Evolutionary conservation across 2,888 invertebrate genomes (phyloP).

Genomic region (Caenorhabditis sp.): DNA sequence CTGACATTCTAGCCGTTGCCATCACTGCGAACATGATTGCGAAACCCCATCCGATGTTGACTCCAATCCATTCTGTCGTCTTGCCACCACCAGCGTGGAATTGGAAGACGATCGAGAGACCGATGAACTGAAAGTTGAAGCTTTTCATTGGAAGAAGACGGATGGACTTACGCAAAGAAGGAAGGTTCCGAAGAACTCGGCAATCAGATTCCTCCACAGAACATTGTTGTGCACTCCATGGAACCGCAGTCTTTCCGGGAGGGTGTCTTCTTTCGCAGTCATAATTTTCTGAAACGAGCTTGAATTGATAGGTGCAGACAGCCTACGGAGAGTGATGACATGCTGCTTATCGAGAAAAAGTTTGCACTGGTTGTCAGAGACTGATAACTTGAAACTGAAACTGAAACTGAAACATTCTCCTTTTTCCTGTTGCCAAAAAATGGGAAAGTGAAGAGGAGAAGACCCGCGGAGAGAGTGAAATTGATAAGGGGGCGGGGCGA

Average conservation of each 20-base stretch:
- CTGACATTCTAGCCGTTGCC: conserved; percentile 68
- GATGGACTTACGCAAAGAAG: conserved; percentile 67
- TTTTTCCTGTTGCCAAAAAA: conserved; percentile 33
- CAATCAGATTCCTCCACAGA: conserved; percentile 64
- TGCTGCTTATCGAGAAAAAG: conserved; percentile 45
- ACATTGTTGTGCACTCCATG: conserved; percentile 57
- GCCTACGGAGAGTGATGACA: conserved; percentile 30
- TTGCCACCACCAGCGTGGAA: conserved; percentile 65
- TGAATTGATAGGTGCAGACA: conserved; percentile 46
- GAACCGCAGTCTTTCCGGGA: conserved; percentile 56
- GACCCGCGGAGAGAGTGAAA: conserved; percentile 36
- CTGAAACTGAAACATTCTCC: conserved; percentile 40
- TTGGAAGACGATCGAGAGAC: conserved; percentile 71
- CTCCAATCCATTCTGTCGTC: conserved; percentile 70
- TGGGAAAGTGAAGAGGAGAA: conserved; percentile 17
- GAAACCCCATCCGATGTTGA: conserved; percentile 76
- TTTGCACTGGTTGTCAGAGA: too few relatives aligned
- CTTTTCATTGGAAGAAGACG: neutral
- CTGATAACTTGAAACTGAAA: too few relatives aligned
- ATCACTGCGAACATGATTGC: conserved; percentile 70
- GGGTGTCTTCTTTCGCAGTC: conserved; percentile 57
- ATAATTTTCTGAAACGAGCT: conserved; percentile 49
- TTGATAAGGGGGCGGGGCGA: conserved; percentile 52
- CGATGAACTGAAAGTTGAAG: conserved; percentile 68
- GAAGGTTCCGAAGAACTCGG: conserved; percentile 74